Evolutionary conservation across 2,113 vertebrate genomes (phyloP).

Genomic region (Monopterus albus): DNA sequence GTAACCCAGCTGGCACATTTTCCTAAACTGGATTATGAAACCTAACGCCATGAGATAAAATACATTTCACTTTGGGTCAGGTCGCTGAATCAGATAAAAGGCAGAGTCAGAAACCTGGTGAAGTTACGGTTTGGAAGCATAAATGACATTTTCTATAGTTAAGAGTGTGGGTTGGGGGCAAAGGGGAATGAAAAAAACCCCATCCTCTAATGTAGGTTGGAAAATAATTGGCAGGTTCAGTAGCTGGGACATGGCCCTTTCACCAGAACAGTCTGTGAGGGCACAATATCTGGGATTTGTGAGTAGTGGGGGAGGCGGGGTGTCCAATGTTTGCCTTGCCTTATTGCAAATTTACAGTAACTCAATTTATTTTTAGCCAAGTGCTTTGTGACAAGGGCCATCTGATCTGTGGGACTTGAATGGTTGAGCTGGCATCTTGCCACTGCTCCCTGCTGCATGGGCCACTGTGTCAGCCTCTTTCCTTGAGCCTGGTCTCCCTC

Average conservation of each 20-base stretch:
- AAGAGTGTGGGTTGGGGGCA: slow-evolving; percentile 12
- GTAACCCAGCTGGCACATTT: slow-evolving; percentile 1
- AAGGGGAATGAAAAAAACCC: slow-evolving; percentile 63
- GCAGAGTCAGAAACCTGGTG: slow-evolving; percentile 21
- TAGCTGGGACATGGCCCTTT: slow-evolving; percentile 65
- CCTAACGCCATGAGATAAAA: not conserved
- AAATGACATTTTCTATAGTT: slow-evolving; percentile 53
- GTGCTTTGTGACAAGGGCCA: slow-evolving; percentile 80
- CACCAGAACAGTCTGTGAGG: slow-evolving; percentile 68
- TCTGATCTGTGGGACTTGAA: slow-evolving; percentile 78
- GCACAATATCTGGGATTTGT: slow-evolving; percentile 34
- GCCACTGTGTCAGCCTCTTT: slow-evolving; percentile 69
- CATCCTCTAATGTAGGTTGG: slow-evolving; percentile 38
- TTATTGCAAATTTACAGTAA: slow-evolving; percentile 82
- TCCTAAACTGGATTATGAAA: not conserved
- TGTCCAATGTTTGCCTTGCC: slow-evolving; percentile 72
- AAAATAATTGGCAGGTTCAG: slow-evolving; percentile 75
- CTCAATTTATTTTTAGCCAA: slow-evolving; percentile 78
- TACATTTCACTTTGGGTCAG: slow-evolving; percentile 6
- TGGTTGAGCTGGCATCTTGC: slow-evolving; percentile 72
- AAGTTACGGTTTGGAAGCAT: slow-evolving; percentile 41
- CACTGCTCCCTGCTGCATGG: slow-evolving; percentile 66
- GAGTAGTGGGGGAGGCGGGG: not conserved
- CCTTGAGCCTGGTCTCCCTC: slow-evolving; percentile 46
- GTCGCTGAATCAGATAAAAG: slow-evolving; percentile 12